A percentile compares a stretch with the other conserved stretches of the same genome.
Evolutionary conservation across 2,113 vertebrate genomes (phyloP).

Genomic region (Lasiurus cinereus): DNA sequence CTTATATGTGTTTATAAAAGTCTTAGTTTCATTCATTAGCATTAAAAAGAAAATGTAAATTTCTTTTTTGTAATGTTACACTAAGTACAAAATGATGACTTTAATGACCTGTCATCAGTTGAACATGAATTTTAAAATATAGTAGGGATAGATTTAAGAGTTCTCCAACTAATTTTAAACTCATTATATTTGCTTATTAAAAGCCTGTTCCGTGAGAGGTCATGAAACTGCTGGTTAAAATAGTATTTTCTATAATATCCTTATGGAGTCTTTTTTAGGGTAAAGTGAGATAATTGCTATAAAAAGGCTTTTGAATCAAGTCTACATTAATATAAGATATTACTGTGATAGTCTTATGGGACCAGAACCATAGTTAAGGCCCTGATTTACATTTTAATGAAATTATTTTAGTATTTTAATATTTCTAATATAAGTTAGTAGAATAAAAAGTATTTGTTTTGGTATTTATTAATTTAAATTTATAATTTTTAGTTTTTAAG

Average conservation of each 20-base stretch:
- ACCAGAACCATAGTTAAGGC: background rate
- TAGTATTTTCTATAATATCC: conserved; percentile 50
- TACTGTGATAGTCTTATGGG: background rate
- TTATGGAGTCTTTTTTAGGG: conserved; percentile 39
- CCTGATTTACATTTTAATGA: conserved; percentile 44
- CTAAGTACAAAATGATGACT: conserved; percentile 56
- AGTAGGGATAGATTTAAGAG: conserved; percentile 56
- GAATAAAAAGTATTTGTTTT: conserved; percentile 52
- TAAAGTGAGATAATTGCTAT: conserved; percentile 54
- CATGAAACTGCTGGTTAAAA: conserved; percentile 48
- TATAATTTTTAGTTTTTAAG: conserved; percentile 49
- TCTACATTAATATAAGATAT: background rate
- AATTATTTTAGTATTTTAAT: conserved; percentile 31
- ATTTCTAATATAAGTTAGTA: conserved; percentile 29
- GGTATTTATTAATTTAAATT: conserved; percentile 22
- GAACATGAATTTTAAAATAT: conserved; percentile 64
- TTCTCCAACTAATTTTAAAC: conserved; percentile 57
- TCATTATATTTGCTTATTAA: conserved; percentile 52
- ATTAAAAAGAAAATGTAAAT: conserved; percentile 55
- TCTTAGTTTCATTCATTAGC: conserved; percentile 45
- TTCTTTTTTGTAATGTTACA: conserved; percentile 47
- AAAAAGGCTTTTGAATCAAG: conserved; percentile 42
- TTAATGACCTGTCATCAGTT: conserved; percentile 52
- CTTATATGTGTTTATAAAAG: conserved; percentile 38
- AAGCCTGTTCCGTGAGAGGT: conserved; percentile 1